These are phyloP conservation scores for Pachycephala philippinensis DNA, from an alignment of 2,113 vertebrate species.

Conservation along the genomic window DNA sequence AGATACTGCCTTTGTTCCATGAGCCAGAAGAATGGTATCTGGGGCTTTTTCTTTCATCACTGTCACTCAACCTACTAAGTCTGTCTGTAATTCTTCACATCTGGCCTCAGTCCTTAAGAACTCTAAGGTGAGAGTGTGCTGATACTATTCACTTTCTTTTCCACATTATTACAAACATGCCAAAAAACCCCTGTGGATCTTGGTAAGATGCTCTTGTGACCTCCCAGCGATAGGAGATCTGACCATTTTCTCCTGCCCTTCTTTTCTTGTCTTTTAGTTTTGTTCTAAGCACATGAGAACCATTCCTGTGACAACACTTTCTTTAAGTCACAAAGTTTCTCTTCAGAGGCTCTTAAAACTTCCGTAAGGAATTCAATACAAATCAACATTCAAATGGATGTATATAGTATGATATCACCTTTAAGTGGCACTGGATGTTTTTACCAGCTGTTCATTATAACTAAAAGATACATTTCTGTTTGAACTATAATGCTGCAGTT, in stretches of 20 bases:
- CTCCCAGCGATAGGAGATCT: not conserved
- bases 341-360: not conserved
- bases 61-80: not conserved
- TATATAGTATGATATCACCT: not conserved
- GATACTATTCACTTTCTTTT: not conserved
- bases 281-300: not conserved
- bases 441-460: not conserved
- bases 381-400: not conserved
- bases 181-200: not conserved
- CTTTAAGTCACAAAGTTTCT: not conserved
- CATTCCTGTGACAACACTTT: not conserved
- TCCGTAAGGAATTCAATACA: not conserved
- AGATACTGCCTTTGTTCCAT: not conserved
- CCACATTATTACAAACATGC: not conserved
- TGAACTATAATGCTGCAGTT: not conserved
- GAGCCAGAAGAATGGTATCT: not conserved
- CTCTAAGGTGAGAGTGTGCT: not conserved
- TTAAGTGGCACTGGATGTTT: not conserved
- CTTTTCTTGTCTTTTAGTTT: not conserved
- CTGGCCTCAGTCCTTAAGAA: not conserved
- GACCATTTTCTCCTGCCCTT: not conserved
- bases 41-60: not conserved
- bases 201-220: not conserved
- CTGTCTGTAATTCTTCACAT: not conserved
- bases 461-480: not conserved